phyloP scores from a whole-genome alignment of 1,140 invertebrate genomes.

The Drosophila varians region DNA sequence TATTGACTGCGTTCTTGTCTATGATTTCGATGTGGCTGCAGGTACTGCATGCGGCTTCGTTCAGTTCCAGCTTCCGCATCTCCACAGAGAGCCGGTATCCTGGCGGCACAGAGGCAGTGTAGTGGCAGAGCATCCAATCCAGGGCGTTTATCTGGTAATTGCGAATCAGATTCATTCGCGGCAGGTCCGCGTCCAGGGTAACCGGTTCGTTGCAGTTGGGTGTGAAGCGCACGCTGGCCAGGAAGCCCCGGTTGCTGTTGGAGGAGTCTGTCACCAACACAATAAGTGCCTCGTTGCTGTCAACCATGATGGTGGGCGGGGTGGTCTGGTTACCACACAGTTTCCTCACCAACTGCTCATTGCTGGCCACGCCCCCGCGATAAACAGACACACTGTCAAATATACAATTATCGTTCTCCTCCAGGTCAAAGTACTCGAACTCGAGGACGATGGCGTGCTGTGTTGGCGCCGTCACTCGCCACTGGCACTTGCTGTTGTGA shows the following conservation, averaged over 20 bases:
- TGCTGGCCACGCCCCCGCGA: conserved; percentile 84
- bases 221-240: conserved; percentile 86
- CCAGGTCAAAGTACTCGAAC: conserved; percentile 86
- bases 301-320: conserved; percentile 85
- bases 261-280: conserved; percentile 84
- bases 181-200: conserved; percentile 42
- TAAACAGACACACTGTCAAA: conserved; percentile 86
- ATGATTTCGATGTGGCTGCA: conserved; percentile 89
- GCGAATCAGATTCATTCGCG: conserved; percentile 48
- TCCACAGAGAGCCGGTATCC: conserved; percentile 84
- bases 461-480: conserved; percentile 89
- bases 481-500: conserved; percentile 87
- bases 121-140: conserved; percentile 84
- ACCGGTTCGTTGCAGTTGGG: conserved; percentile 85
- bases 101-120: conserved; percentile 81
- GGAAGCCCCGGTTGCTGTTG: conserved; percentile 85
- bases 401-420: conserved; percentile 72
- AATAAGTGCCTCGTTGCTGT: conserved; percentile 85
- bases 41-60: conserved; percentile 15
- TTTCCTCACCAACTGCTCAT: conserved; percentile 84
- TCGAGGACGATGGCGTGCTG: conserved; percentile 88
- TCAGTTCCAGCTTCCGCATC: conserved; percentile 85
- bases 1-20: conserved; percentile 86
- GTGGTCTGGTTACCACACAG: conserved; percentile 87
- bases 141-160: conserved; percentile 44